phyloP scores from a whole-genome alignment of 2,113 vertebrate genomes.

The Thryonomys swinderianus region DNA sequence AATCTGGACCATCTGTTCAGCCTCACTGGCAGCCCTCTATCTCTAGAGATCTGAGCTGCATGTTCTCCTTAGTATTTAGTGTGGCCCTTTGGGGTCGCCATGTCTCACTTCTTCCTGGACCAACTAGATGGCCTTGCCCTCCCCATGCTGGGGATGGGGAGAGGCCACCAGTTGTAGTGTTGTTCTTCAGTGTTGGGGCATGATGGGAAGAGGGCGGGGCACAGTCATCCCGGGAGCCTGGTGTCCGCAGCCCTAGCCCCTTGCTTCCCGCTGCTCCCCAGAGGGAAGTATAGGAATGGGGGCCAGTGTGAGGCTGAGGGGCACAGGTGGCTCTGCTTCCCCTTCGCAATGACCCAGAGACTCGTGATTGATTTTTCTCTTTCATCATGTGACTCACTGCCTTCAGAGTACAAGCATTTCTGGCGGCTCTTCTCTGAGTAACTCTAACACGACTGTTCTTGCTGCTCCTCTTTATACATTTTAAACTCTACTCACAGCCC shows the following conservation, averaged over 20 bases:
- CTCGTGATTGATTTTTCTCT: not conserved
- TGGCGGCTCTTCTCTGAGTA: not conserved
- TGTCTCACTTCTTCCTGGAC: not conserved
- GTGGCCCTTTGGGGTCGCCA: not conserved
- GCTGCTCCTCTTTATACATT: not conserved
- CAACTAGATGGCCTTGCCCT: not conserved
- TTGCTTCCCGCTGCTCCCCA: not conserved
- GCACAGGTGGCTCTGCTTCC: not conserved
- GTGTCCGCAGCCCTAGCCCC: no score
- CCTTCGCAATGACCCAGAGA: not conserved
- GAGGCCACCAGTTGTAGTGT: not conserved
- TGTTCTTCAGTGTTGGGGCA: not conserved
- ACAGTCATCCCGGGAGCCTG: not conserved
- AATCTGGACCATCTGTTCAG: not conserved
- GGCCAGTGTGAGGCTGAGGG: no score
- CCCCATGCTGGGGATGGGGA: not conserved
- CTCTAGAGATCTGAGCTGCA: not conserved
- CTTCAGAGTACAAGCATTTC: not conserved
- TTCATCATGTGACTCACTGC: not conserved
- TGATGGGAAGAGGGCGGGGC: not conserved
- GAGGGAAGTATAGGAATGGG: no score
- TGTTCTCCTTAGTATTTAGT: not conserved
- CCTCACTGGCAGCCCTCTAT: no score
- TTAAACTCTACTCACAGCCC: not conserved
- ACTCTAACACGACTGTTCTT: not conserved